These are phyloP conservation scores for Ctenodactylus gundi DNA, from an alignment of 2,113 vertebrate genomes.

Conservation along the genomic window DNA sequence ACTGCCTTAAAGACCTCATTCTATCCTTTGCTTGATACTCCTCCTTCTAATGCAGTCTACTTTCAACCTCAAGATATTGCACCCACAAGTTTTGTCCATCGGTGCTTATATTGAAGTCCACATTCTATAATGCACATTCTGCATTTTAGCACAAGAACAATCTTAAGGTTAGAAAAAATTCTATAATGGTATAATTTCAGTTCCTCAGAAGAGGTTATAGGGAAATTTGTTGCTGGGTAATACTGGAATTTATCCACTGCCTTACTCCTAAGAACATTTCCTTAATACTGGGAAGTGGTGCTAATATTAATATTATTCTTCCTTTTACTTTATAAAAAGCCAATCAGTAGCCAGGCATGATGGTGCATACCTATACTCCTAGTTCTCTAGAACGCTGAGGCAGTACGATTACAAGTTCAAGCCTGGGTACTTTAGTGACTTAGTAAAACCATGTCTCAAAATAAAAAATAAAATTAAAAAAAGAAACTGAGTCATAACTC, in stretches of 20 bases:
- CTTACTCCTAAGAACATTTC: slow-evolving; percentile 23
- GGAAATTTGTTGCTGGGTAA: not conserved
- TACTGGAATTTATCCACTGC: not conserved
- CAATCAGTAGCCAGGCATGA: not conserved
- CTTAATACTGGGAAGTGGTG: slow-evolving; percentile 42
- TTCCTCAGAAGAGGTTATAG: not conserved
- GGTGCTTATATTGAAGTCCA: slow-evolving; percentile 27
- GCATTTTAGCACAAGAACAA: slow-evolving; percentile 25
- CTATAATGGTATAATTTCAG: not conserved
- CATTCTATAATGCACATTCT: not conserved
- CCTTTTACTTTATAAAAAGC: not conserved
- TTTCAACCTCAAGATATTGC: slow-evolving; percentile 2
- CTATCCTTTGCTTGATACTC: slow-evolving; percentile 13
- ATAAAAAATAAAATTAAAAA: not conserved
- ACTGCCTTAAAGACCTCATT: not conserved
- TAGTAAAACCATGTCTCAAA: not conserved
- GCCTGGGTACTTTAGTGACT: not conserved
- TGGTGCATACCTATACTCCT: not conserved
- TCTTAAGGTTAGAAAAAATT: slow-evolving; percentile 1
- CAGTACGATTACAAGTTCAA: not conserved
- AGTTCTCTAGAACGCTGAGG: not conserved
- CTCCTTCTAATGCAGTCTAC: not conserved
- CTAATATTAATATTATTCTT: not conserved
- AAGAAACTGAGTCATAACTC: not conserved
- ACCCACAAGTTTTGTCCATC: not conserved